Conservation (phyloP, 2,797 vertebrate species). For the Sebastolobus alascanus region DNA sequence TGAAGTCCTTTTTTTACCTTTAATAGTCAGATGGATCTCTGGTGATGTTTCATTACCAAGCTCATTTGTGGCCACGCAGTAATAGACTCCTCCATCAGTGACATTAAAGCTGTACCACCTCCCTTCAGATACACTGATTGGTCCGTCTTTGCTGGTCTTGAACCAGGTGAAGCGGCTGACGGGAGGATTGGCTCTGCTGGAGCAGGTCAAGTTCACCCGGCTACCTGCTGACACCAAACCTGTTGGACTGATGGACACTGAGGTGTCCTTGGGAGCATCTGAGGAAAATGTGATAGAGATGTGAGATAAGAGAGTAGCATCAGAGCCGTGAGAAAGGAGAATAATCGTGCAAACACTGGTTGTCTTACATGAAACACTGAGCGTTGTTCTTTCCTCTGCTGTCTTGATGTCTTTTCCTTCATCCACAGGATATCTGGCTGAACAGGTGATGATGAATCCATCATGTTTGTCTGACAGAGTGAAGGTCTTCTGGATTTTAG, state of each 20-base stretch:
- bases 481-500: constrained; percentile 47
- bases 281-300: constrained; percentile 11
- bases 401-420: not conserved
- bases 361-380: constrained; percentile 54
- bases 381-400: constrained; percentile 5
- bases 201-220: constrained; percentile 73
- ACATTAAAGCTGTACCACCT: constrained; percentile 43
- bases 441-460: constrained; percentile 54
- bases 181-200: constrained; percentile 73
- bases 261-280: constrained; percentile 72
- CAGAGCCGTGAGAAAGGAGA: not conserved
- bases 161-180: constrained; percentile 67
- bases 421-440: constrained; percentile 51
- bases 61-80: constrained; percentile 62
- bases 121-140: constrained; percentile 19
- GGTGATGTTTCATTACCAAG: constrained; percentile 36
- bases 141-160: constrained; percentile 11
- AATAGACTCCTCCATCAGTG: constrained; percentile 47
- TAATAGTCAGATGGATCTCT: not conserved
- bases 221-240: constrained; percentile 52
- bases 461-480: constrained; percentile 56
- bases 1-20: not conserved
- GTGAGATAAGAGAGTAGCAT: not conserved
- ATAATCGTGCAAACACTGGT: not conserved
- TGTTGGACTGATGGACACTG: constrained; percentile 43